Evolutionary conservation across 2,797 vertebrate genomes (phyloP), one percentile per base, ranked within the genome.

Genomic region (Galaxias olidus): DNA sequence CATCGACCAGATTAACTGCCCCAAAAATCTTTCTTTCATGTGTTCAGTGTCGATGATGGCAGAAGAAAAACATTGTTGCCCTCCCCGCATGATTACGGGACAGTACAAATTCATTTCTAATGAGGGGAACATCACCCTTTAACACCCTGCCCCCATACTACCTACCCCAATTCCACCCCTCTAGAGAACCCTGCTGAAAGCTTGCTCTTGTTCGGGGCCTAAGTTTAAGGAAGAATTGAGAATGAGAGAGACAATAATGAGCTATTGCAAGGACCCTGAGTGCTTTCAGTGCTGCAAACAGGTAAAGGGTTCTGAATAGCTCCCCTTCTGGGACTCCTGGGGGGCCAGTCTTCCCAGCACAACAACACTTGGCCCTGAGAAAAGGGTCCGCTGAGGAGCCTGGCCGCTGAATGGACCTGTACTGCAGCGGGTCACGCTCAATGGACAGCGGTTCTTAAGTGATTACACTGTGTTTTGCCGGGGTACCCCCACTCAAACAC

Each of bases 1-100:
- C 89, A 93, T 91, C 91, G 94, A 90, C 91, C 92, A 94, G 94
- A 98, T 98, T 95, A 98, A 97, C 93, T 95, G 95, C 93, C 93
- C 94, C 93, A 94, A 93, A 95, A 91, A 95, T 90, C 90, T 90
- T 88, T 88, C 87, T 93, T 91, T 94, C n/a, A n/a, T n/a, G n/a
- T n/a, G n/a, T n/a, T n/a, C n/a, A n/a, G n/a, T n/a, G n/a, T n/a
- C n/a, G n/a, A n/a, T n/a, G 92, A 88, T 41, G 20, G 62, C 80
- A 92, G 88, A 86, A 91, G 91, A 85, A 92, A 92, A 91, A 97
- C 94, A 97, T 96, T 97, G 95, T 97, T 95, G 90, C 93, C 88
- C 92, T 91, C 86, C 87, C 87, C 70, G 76, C 87, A 82, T 94
- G 96, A 96, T 98, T 95, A 96, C 90, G 93, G 93, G 91, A 95